Evolutionary conservation across 2,113 vertebrate species (phyloP), one percentile per base, ranked within the genome.

Genomic region (Rana temporaria): DNA sequence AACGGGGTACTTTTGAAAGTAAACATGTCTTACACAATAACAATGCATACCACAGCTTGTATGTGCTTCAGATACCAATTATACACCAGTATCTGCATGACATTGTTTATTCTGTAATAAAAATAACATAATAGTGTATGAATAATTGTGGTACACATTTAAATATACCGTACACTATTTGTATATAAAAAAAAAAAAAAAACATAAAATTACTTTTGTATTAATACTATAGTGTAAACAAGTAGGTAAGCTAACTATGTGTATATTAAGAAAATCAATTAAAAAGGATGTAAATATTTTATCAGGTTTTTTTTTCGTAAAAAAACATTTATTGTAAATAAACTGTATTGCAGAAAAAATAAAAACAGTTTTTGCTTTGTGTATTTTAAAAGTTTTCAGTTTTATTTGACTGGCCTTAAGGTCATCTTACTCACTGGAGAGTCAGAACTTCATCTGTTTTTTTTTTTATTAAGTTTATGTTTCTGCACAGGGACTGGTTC

Each of bases 271-370:
- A 60, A 34, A 42, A 59, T 57, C 32, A 48, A 48, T 52, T n/a
- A 20, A 62, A 42, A 76, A 63, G 63, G 73, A 63, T 76, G 73
- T 76, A 76, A 63, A 63, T 76, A 63, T 63, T 76, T 63, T 63
- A 15, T 74, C 42, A 19, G 57, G 16, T 75, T 9, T 42, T 8
- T 75, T 60, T 75, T n/a, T 62, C 18, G 4, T 20, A 63, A 63
- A 22, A 32, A 76, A 71, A 42, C 30, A 16, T 62, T 75, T 48
- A 63, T 52, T 76, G 57, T 76, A 42, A 62, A n/a, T 48, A 62
- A 63, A 63, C 22, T 63, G 34, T 76, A 22, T 63, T 24, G 57
- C 52, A 22, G 24, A 18, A 63, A 63, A 48, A 48, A 22, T n/a
- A 17, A 17, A 63, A 63, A 14, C n/a, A 30, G 9, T 48, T 26